These are phyloP conservation scores for Aphelocoma coerulescens DNA, from an alignment of 2,113 vertebrate genomes.

Conservation along the genomic window DNA sequence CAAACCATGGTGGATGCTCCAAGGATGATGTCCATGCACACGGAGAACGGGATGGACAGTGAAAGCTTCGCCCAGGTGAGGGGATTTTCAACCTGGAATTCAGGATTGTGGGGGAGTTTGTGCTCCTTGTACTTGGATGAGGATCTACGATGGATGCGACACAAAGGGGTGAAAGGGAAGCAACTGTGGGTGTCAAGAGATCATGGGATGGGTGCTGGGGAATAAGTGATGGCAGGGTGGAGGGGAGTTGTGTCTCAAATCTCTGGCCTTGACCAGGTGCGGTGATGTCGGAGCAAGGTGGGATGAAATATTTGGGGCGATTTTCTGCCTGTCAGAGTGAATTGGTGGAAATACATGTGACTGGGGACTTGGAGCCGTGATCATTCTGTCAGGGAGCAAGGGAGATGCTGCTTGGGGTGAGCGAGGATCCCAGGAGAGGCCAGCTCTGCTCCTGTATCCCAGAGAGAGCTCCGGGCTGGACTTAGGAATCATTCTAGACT, in stretches of 20 bases:
- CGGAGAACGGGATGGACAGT: background rate
- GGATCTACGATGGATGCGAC: fast-evolving
- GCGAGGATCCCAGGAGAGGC: background rate
- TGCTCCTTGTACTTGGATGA: background rate
- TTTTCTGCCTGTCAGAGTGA: background rate
- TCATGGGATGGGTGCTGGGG: fast-evolving
- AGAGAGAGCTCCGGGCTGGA: fast-evolving
- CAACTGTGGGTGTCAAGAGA: background rate
- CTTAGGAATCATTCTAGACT: background rate
- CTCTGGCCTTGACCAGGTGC: fast-evolving
- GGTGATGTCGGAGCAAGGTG: background rate
- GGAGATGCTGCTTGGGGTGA: background rate
- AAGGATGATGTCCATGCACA: background rate
- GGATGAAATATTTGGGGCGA: background rate
- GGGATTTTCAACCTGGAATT: background rate
- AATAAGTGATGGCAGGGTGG: background rate
- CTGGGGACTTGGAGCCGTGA: fast-evolving
- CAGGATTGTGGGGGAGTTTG: background rate
- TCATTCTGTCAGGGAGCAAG: fast-evolving
- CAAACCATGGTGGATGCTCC: background rate
- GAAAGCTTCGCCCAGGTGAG: background rate
- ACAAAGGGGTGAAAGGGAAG: background rate
- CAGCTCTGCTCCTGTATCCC: background rate
- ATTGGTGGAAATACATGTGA: background rate
- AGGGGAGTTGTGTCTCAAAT: background rate